Evolutionary conservation across 2,797 vertebrate genomes (phyloP), one percentile per base, ranked within the genome.

Genomic region (Propithecus perrieri): DNA sequence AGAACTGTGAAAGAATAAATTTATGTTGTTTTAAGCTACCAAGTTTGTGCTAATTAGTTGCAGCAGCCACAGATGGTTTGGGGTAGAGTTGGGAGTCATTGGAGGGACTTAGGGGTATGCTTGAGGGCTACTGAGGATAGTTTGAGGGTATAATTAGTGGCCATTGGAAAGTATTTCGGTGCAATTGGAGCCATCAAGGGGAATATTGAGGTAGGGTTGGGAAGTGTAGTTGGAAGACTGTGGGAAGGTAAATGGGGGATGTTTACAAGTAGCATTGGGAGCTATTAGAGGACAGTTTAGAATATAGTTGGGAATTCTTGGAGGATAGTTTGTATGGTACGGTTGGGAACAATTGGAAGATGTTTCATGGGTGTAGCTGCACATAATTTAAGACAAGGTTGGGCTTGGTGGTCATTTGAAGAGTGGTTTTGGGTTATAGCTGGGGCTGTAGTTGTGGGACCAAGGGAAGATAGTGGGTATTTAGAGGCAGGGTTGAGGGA

Each of bases 1-100:
- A 91, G 48, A 97, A 93, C 69, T 91, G 53, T 90, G 65, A 96
- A 43, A 67, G 43, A 91, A 95, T 61, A 87, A 12, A 72, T 63
- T 85, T 69, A 22, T 78, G 50, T 57, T 43, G 53, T n/a, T 46
- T 53, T 48, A 81, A 80, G 43, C n/a, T 43, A 86, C 71, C 20
- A 41, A 6, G 20, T 79, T 88, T 75, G 67, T 93, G 88, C 33
- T 75, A 69, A 94, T 89, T 94, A 33, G 35, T 76, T 71, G 85
- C 8, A 78, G 46, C 41, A 76, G 59, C 46, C n/a, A 75, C 53
- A 81, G n/a, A 75, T 85, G 38, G 38, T 46, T 94, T 89, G 18
- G 57, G 28, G 38, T 76, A 95, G 53, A 88, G 85, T 69, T 80
- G 43, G 48, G 41, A 50, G 17, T 80, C 72, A 38, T 69, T 74